A percentile compares a stretch with the other conserved stretches of the same genome.
phyloP scores from a whole-genome alignment of 2,888 invertebrate species.

The Celastrina argiolus region DNA sequence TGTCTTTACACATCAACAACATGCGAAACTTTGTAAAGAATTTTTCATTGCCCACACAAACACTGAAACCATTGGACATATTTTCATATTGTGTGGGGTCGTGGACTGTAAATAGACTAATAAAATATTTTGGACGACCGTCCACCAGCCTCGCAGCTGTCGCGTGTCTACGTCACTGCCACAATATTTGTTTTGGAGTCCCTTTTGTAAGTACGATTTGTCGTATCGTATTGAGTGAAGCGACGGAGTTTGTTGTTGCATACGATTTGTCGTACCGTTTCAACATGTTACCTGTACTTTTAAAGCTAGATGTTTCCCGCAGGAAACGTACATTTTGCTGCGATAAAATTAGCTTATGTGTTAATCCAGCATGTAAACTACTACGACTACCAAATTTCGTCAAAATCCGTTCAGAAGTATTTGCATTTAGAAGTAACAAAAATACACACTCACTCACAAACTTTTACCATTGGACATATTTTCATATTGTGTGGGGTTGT shows the following conservation, averaged over 20 bases:
- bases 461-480: neutral
- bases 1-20: neutral
- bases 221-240: neutral
- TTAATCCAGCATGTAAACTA: too few species aligned
- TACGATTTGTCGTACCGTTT: neutral
- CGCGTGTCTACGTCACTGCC: neutral
- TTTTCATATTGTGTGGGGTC: constrained; percentile 8
- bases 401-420: too few species aligned
- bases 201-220: neutral
- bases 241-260: neutral
- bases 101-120: constrained; percentile 8
- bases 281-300: too few species aligned
- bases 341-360: too few species aligned
- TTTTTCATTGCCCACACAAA: neutral
- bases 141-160: neutral
- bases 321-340: too few species aligned
- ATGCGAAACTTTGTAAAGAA: constrained; percentile 7
- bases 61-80: neutral
- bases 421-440: too few species aligned
- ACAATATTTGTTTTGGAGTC: neutral
- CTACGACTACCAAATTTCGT: too few species aligned
- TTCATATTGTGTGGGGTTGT: constrained; percentile 17
- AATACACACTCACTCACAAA: neutral
- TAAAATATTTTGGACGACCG: constrained; percentile 17
- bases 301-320: too few species aligned